Conservation (phyloP, 2,888 invertebrate genomes). For the Diaprepes abbreviatus region DNA sequence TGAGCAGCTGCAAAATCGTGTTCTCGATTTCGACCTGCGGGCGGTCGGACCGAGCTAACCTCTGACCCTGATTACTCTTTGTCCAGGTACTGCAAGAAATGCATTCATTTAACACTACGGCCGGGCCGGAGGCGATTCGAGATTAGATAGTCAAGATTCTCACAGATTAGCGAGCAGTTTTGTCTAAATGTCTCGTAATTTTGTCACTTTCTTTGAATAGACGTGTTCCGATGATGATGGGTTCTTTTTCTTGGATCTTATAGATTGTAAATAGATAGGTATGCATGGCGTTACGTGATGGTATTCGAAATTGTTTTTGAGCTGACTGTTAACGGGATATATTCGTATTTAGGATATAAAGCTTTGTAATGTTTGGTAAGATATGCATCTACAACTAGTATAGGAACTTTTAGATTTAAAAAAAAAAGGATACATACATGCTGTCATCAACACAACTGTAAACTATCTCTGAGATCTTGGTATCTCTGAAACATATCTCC, state of each 20-base stretch:
- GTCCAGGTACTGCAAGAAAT: constrained; percentile 52
- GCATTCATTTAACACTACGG: constrained; percentile 52
- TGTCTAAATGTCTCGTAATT: constrained; percentile 16
- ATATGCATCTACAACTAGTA: too few species aligned
- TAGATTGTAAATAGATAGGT: too few species aligned
- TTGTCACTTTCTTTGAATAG: constrained; percentile 16
- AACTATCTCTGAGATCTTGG: too few species aligned
- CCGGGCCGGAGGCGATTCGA: constrained; percentile 27
- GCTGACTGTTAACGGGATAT: too few species aligned
- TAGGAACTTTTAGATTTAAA: too few species aligned
- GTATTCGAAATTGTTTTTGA: too few species aligned
- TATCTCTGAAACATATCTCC: too few species aligned
- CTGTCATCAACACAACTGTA: too few species aligned
- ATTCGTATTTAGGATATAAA: too few species aligned
- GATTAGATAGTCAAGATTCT: constrained; percentile 32
- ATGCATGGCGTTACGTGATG: too few species aligned
- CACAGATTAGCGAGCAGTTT: constrained; percentile 32
- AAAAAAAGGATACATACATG: too few species aligned
- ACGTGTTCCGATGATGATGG: neutral
- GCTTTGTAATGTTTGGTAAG: too few species aligned
- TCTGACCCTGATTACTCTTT: constrained; percentile 62
- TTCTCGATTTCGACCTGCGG: constrained; percentile 53
- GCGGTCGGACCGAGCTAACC: constrained; percentile 59
- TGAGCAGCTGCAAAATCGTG: constrained; percentile 52
- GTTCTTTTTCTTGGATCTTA: neutral